These are phyloP conservation scores for Pissodes strobi DNA, from an alignment of 1,140 invertebrate genomes.

Conservation along the genomic window DNA sequence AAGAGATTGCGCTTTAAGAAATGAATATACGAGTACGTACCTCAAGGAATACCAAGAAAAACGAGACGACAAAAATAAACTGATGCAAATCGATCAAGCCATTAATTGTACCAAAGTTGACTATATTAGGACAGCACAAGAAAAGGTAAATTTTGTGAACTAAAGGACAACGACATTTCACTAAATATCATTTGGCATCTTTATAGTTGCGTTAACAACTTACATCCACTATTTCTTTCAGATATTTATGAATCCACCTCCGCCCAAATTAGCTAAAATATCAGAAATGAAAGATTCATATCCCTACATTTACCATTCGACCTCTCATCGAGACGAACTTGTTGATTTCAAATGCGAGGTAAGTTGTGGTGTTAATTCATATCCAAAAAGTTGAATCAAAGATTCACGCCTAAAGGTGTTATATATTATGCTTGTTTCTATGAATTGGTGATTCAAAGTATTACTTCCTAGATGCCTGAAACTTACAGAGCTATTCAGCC, in stretches of 20 bases:
- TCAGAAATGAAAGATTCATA: conserved; percentile 50
- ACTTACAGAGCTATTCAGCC: conserved; percentile 49
- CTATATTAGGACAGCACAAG: conserved; percentile 39
- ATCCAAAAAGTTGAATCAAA: too few species aligned
- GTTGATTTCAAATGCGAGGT: conserved; percentile 7
- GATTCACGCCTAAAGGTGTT: too few species aligned
- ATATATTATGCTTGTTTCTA: too few species aligned
- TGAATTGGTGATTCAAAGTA: too few species aligned
- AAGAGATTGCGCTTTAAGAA: conserved; percentile 38
- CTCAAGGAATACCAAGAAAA: conserved; percentile 30
- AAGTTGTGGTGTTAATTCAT: too few species aligned
- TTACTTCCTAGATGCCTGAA: conserved; percentile 44
- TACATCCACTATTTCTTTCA: conserved; percentile 11
- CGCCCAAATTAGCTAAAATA: conserved; percentile 33
- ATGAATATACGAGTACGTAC: conserved; percentile 39
- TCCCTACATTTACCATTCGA: conserved; percentile 18
- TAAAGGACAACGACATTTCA: too few species aligned
- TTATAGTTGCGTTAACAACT: too few species aligned
- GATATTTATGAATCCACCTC: conserved; percentile 46
- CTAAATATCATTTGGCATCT: too few species aligned
- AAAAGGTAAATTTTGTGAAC: too few species aligned
- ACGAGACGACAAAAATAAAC: conserved; percentile 8
- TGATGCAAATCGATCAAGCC: too few species aligned
- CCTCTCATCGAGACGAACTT: neutral
- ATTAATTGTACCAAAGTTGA: conserved; percentile 26